A percentile compares a stretch with the other conserved stretches of the same genome.
These are phyloP conservation scores for Epirrita christyi DNA, from an alignment of 2,888 invertebrate species.

Conservation along the genomic window DNA sequence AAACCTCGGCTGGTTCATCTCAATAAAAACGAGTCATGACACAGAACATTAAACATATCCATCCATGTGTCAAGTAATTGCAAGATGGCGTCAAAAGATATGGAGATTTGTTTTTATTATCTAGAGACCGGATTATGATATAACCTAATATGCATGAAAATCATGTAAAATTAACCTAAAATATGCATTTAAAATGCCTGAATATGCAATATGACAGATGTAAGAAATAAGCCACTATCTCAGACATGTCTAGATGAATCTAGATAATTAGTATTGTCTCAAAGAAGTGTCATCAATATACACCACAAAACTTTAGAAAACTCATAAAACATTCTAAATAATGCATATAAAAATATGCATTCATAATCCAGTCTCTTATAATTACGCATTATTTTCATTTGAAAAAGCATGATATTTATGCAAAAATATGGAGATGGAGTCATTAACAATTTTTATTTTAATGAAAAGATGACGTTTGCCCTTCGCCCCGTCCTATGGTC, in stretches of 20 bases:
- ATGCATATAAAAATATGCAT: background rate
- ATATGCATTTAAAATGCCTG: too few species aligned
- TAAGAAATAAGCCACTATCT: too few species aligned
- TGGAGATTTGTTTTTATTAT: conserved; percentile 70
- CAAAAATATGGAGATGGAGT: conserved; percentile 81
- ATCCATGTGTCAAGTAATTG: conserved; percentile 67
- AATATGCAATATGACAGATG: too few species aligned
- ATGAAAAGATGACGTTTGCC: conserved; percentile 71
- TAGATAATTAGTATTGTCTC: too few species aligned
- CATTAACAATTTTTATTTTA: conserved; percentile 80
- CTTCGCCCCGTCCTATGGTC: conserved; percentile 59
- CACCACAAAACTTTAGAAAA: too few species aligned
- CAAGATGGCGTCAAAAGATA: conserved; percentile 69
- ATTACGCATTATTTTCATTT: conserved; percentile 16
- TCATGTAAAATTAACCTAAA: too few species aligned
- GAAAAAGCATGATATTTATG: conserved; percentile 52
- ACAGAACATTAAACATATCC: conserved; percentile 49
- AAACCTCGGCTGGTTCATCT: conserved; percentile 44
- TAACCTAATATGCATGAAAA: background rate
- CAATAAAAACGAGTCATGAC: conserved; percentile 49
- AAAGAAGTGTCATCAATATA: too few species aligned
- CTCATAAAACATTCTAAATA: too few species aligned
- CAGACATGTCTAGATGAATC: too few species aligned
- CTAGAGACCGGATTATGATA: conserved; percentile 19
- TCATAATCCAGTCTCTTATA: conserved; percentile 2